Base-by-base conservation (phyloP, 1,140 invertebrate genomes). In the Micrasema minimum region DNA sequence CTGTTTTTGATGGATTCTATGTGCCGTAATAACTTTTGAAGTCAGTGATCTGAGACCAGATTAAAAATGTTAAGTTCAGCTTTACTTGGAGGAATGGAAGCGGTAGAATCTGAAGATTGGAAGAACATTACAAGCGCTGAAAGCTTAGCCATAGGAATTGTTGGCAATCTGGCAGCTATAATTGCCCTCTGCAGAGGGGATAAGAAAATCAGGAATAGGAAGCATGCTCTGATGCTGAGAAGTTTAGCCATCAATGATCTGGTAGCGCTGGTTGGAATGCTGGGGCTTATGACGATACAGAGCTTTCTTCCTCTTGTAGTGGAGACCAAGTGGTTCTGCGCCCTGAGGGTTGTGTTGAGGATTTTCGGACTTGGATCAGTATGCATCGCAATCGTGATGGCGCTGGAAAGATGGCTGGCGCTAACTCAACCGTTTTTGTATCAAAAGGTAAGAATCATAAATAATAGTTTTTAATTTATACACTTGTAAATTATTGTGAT, bases 371-470 rank as follows among this genome's bases (percentile, higher is more conserved):
- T 96, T 1, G 92, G 93, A 64, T 94, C 93, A 18, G 93, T 93
- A 5, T 93, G 91, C 80, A 93, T 96, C 45, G 92, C 93, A 12
- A 88, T 92, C 76, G 91, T 94, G 4, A 95, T 96, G 93, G 93
- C 93, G 1, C 87, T 90, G 14, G 93, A 96, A 80, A 85, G 93
- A 66, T 96, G 92, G 88, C 84, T 95, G 71, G 93, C 93, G 2
- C 86, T 96, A 55, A 93, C 93, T 0, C 88, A 90, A 72, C 93
- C 93, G n/a, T 96, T 96, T 78, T 85, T 93, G 65, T 96, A 95
- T 81, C 93, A 94, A 80, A 93, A 93, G 90, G 93, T 95, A 82
- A 82, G 82, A 81, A 35, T n/a, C n/a, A n/a, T 11, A 1, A 3
- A 35, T 2, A 55, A 16, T 48, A 48, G 9, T 48, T 5, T 1